Conservation (phyloP, 2,797 vertebrate species). For the Tenualosa ilisha region DNA sequence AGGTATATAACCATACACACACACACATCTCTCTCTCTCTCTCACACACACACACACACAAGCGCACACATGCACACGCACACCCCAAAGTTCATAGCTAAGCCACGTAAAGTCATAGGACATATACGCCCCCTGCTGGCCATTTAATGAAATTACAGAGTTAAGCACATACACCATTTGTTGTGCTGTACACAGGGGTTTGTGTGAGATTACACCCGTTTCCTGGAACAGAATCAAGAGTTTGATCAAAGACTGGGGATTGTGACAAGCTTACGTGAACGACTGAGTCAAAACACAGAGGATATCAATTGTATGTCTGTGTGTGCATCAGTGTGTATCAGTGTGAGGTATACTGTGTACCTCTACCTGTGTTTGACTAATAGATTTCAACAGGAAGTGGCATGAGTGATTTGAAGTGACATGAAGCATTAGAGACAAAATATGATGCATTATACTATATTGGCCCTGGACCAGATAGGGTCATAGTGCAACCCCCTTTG, state of each 20-base stretch:
- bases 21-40: too few species aligned
- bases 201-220: conserved; percentile 70
- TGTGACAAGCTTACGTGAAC: conserved; percentile 41
- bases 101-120: not conserved
- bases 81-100: not conserved
- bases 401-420: too few species aligned
- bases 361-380: too few species aligned
- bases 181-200: conserved; percentile 68
- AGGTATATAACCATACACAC: conserved; percentile 52
- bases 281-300: too few species aligned
- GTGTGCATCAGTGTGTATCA: too few species aligned
- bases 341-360: too few species aligned
- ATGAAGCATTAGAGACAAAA: too few species aligned
- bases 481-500: too few species aligned
- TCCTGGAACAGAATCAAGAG: conserved; percentile 78
- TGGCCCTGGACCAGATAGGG: too few species aligned
- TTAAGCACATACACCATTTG: not conserved
- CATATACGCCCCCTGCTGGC: not conserved
- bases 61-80: not conserved
- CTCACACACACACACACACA: not conserved
- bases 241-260: conserved; percentile 81
- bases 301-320: too few species aligned
- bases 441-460: too few species aligned
- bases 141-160: not conserved
- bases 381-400: too few species aligned